Evolutionary conservation across 2,113 vertebrate species (phyloP).

Genomic region (Vidua macroura): DNA sequence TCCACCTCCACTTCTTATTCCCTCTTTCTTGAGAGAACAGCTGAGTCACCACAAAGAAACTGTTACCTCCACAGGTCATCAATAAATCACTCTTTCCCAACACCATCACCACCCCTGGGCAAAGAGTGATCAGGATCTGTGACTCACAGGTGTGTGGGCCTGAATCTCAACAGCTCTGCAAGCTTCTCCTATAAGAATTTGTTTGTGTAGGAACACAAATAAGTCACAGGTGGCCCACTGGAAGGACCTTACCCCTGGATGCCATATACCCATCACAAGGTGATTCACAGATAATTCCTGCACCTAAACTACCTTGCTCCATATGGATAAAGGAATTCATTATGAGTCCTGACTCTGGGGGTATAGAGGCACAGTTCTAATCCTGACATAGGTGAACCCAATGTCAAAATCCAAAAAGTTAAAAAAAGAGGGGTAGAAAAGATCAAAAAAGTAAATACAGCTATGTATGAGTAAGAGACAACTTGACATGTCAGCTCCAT

Average conservation of each 20-base stretch:
- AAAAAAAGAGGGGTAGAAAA: background rate
- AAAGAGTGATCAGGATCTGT: background rate
- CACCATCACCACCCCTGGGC: background rate
- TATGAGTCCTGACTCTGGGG: background rate
- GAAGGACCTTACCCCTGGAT: background rate
- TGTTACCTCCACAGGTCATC: background rate
- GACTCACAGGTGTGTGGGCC: slow-evolving; percentile 15
- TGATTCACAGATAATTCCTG: background rate
- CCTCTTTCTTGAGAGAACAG: background rate
- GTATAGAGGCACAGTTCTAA: background rate
- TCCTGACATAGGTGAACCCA: background rate
- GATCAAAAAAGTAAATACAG: background rate
- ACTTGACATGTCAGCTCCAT: background rate
- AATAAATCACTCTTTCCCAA: background rate
- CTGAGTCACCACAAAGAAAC: background rate
- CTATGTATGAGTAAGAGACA: background rate
- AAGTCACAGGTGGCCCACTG: background rate
- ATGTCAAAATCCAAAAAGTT: background rate
- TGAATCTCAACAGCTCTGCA: background rate
- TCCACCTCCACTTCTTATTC: background rate
- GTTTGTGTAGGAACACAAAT: background rate
- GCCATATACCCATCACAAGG: background rate
- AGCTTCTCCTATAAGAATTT: background rate
- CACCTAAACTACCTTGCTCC: background rate
- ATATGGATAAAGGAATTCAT: background rate